Conservation (phyloP, 2,888 invertebrate genomes). For the Cenopis cana region DNA sequence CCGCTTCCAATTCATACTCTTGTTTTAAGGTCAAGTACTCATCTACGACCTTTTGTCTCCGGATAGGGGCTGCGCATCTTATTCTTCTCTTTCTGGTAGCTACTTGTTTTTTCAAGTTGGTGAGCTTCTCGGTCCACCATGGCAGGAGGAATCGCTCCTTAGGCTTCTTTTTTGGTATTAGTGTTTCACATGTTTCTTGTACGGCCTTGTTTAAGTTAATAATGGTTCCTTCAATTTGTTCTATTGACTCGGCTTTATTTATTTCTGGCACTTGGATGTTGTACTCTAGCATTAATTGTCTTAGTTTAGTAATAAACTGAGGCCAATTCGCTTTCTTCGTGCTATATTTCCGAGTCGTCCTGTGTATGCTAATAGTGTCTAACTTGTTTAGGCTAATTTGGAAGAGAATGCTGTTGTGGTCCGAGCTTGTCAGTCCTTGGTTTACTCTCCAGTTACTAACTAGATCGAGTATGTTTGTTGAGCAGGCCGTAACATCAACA, state of each 20-base stretch:
- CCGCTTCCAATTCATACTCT: too few relatives aligned
- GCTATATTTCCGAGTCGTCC: background rate
- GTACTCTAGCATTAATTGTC: background rate
- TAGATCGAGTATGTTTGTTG: constrained; percentile 31
- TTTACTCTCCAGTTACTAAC: constrained; percentile 44
- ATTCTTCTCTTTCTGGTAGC: too few relatives aligned
- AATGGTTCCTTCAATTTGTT: background rate
- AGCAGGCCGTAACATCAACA: constrained; percentile 51
- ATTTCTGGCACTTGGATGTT: background rate
- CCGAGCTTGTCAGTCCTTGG: constrained; percentile 17
- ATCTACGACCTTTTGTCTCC: too few relatives aligned
- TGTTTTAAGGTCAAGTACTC: too few relatives aligned
- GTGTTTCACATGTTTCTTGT: background rate
- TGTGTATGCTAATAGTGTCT: background rate
- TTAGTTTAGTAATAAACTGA: background rate
- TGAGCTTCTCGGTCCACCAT: too few relatives aligned
- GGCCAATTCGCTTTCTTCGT: constrained; percentile 8
- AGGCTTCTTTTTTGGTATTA: background rate
- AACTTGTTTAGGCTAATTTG: background rate
- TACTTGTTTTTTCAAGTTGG: too few relatives aligned
- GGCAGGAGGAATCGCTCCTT: background rate
- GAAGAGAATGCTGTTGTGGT: constrained; percentile 38
- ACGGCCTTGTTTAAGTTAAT: background rate
- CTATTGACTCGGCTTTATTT: background rate
- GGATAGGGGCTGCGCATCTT: too few relatives aligned